Base-by-base conservation (phyloP, 2,113 vertebrate genomes). In the Harpagus bidentatus region DNA sequence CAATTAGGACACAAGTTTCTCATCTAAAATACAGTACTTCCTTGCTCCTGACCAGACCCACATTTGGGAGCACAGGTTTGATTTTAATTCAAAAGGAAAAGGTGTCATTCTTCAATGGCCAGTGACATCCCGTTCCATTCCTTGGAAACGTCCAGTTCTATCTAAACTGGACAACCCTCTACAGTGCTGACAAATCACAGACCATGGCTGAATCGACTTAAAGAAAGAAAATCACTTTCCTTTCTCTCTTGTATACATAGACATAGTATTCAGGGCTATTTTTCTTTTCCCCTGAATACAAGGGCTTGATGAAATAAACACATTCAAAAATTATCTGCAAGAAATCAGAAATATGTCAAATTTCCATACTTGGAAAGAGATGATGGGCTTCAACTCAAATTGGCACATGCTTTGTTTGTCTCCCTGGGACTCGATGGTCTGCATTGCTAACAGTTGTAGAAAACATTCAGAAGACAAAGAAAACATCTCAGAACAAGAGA, bases 341-440 rank as follows among this genome's bases (percentile, higher is more conserved):
- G 82, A 93, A 96, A 96, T 97, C 90, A 94, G 82, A 94, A 96
- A 67, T 91, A 90, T 58, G 80, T 95, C 72, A 91, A 79, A 94
- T 73, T 92, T 94, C 91, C 90, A 95, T 93, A 95, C 90, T 95
- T 95, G 94, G 89, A 96, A 94, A 78, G 58, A 89, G 71, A 83
- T 80, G 53, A 95, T 48, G 74, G 95, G 85, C 91, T 96, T 95
- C 82, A 83, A 61, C 74, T 93, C 95, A 97, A 97, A 82, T 93
- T 98, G 97, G 96, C 96, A 96, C 45, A 89, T 66, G 69, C 20
- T 91, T 97, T 95, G 77, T 95, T 97, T 96, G 66, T 93, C 93
- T 96, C 78, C 71, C 38, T 90, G 76, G 88, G 93, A 90, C 88
- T 92, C 0, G 2, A 94, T 80, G 90, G 89, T 79, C 71, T 91